phyloP scores from a whole-genome alignment of 2,797 vertebrate genomes.

The Ptychobarbus kaznakovi region DNA sequence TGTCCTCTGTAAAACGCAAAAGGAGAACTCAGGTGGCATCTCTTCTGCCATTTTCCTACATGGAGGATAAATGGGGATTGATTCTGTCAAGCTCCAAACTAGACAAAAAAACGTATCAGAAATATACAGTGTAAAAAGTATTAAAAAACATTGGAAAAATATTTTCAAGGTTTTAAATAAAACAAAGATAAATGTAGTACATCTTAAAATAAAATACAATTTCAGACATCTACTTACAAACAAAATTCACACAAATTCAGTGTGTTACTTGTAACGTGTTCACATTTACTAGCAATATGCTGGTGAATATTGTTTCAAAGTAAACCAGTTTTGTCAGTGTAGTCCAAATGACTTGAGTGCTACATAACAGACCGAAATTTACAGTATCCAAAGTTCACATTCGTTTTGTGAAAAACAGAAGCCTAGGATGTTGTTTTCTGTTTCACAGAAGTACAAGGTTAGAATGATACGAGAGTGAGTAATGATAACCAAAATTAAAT shows the following conservation, averaged over 20 bases:
- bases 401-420: neutral
- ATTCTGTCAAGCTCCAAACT: neutral
- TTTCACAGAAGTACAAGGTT: neutral
- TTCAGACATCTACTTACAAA: no score
- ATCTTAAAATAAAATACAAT: no score
- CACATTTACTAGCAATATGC: neutral
- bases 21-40: neutral
- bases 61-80: neutral
- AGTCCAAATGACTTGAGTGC: neutral
- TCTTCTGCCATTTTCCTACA: neutral
- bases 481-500: neutral
- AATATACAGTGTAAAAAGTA: no score
- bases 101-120: neutral
- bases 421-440: neutral
- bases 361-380: neutral
- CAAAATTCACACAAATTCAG: no score
- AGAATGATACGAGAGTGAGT: neutral
- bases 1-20: neutral
- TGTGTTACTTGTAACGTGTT: neutral
- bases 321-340: neutral
- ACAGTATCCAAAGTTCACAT: neutral
- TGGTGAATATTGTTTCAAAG: neutral
- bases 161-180: no score
- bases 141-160: no score
- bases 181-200: no score